Percentiles rank a stretch among this genome's conserved stretches.
Evolutionary conservation across 2,888 invertebrate species (phyloP).

Genomic region (Mactromeris polynyma): DNA sequence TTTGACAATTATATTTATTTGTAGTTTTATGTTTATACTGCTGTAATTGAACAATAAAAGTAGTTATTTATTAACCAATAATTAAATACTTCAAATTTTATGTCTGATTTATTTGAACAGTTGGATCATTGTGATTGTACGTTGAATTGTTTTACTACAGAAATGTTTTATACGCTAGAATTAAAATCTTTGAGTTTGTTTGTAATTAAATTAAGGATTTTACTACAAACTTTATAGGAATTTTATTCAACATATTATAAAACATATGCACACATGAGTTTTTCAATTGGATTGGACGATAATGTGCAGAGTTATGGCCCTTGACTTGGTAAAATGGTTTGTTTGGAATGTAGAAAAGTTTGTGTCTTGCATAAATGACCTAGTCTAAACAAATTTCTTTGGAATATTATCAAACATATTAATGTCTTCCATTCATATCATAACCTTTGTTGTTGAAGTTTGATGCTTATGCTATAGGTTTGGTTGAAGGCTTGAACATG

Average conservation of each 20-base stretch:
- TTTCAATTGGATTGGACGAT: too few relatives aligned
- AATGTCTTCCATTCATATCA: background rate
- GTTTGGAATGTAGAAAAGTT: too few relatives aligned
- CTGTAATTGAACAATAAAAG: background rate
- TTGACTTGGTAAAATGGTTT: too few relatives aligned
- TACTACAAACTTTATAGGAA: background rate
- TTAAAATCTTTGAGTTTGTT: background rate
- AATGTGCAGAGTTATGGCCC: too few relatives aligned
- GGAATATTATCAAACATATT: background rate
- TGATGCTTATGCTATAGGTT: too few relatives aligned
- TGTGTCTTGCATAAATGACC: too few relatives aligned
- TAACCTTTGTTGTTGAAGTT: too few relatives aligned
- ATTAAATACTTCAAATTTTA: constrained; percentile 8
- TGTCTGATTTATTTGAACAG: constrained; percentile 3
- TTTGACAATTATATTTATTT: background rate
- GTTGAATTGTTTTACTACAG: background rate
- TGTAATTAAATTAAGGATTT: background rate
- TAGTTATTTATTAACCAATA: background rate
- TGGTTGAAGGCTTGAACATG: too few relatives aligned
- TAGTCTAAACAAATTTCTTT: too few relatives aligned
- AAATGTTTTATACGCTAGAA: background rate
- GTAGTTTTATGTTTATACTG: background rate
- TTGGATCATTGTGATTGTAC: background rate
- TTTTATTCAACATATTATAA: background rate
- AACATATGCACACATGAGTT: too few relatives aligned